A percentile compares a stretch with the other conserved stretches of the same genome.
These are phyloP conservation scores for Lytechinus pictus DNA, from an alignment of 35 echinoderm and acorn worm species.

Conservation along the genomic window DNA sequence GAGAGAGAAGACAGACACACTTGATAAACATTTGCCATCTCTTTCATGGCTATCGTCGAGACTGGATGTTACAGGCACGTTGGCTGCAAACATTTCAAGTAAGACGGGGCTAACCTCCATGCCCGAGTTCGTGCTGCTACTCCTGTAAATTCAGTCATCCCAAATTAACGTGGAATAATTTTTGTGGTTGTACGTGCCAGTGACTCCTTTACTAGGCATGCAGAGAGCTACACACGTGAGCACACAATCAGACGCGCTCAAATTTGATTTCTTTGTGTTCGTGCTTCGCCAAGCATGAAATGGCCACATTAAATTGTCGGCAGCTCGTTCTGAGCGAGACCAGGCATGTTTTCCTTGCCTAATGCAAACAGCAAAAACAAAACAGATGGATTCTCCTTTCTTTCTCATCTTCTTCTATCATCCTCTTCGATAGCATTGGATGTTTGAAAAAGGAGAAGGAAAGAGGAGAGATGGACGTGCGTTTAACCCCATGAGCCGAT, in stretches of 20 bases:
- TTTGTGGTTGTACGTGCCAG: constrained; percentile 30
- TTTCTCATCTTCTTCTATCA: not conserved
- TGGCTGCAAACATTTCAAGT: constrained; percentile 39
- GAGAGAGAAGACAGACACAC: constrained; percentile 32
- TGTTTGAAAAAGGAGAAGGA: not conserved
- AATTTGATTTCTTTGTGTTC: constrained; percentile 58
- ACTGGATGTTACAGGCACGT: constrained; percentile 11
- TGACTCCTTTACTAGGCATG: not conserved
- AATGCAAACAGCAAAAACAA: constrained; percentile 56
- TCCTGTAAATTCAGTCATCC: constrained; percentile 35
- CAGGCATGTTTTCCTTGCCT: constrained; percentile 48
- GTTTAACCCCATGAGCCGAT: constrained; percentile 31
- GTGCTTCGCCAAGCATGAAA: constrained; percentile 54
- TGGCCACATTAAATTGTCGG: constrained; percentile 58
- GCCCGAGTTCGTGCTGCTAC: constrained; percentile 20
- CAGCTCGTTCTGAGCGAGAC: not conserved
- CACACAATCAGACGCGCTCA: constrained; percentile 49
- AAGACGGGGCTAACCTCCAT: constrained; percentile 11
- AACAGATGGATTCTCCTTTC: constrained; percentile 49
- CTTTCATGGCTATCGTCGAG: not conserved
- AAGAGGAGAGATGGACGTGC: constrained; percentile 36
- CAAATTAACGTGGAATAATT: constrained; percentile 55
- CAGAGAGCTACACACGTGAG: constrained; percentile 39
- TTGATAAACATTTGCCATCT: constrained; percentile 44
- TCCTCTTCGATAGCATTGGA: not conserved